Evolutionary conservation across 2,113 vertebrate genomes (phyloP), one percentile per base, ranked within the genome.

Genomic region (Peromyscus leucopus): DNA sequence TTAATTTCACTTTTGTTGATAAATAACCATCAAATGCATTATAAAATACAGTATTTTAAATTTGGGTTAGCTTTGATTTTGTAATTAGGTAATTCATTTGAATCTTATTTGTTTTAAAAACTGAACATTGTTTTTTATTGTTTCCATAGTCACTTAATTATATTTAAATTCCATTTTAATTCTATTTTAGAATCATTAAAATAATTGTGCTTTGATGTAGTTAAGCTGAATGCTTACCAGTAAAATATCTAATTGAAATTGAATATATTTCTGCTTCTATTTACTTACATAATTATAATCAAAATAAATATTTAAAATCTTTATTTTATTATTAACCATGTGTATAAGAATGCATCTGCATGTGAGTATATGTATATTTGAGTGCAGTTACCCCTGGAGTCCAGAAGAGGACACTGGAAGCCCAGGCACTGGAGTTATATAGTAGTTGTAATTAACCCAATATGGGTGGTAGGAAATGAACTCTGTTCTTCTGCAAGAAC

Each of bases 21-120:
- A 80, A 97, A 97, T 96, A 95, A 97, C 9, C 48, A 92, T 93
- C 74, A 92, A 63, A 91, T 93, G 59, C 8, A 96, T 94, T 91
- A 90, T 87, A 57, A 96, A 96, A 33, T 72, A 91, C 51, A 92
- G 69, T 96, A 94, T 96, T 97, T 94, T 86, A 95, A 97, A 94
- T 78, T 89, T 85, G 17, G 22, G 69, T 97, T 89, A 93, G 90
- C 67, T 96, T 95, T 97, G 65, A 96, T 97, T 98, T 96, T 97
- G 7, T 94, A 96, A 96, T 93, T 75, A 97, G 84, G 51, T 36
- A 92, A 95, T 96, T 97, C 51, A 95, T 19, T 88, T 93, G 51
- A 89, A 80, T 82, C 36, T 92, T 90, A n/a, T 93, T 95, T 96
- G 94, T 39, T 93, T 96, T 95, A 91, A 96, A 97, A 97, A 69